Percentiles rank a stretch among this genome's conserved stretches.
Evolutionary conservation across 2,888 invertebrate species (phyloP).

Genomic region (Lithophane semibrunnea): DNA sequence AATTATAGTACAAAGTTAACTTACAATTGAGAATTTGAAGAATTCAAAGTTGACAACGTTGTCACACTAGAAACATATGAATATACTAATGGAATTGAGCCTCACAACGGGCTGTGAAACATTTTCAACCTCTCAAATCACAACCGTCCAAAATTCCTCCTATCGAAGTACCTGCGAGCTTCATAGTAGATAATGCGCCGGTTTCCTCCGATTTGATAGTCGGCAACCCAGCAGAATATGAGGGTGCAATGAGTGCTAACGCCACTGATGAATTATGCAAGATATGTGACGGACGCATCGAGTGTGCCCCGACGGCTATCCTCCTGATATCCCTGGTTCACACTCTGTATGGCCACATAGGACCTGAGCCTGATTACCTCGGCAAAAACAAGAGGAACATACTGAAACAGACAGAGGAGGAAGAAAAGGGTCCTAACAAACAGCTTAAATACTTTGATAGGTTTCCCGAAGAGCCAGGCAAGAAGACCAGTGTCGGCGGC

Average conservation of each 20-base stretch:
- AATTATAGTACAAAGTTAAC: constrained; percentile 9
- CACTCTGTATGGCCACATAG: constrained; percentile 84
- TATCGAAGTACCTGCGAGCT: constrained; percentile 36
- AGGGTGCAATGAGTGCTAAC: constrained; percentile 86
- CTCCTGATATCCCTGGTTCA: constrained; percentile 85
- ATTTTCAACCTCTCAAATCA: background rate
- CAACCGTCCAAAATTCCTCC: constrained; percentile 51
- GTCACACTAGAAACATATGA: constrained; percentile 23
- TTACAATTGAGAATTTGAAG: background rate
- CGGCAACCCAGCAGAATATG: constrained; percentile 61
- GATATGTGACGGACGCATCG: constrained; percentile 86
- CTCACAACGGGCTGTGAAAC: constrained; percentile 6
- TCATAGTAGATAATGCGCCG: constrained; percentile 45
- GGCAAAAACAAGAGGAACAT: constrained; percentile 68
- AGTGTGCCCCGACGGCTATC: constrained; percentile 87
- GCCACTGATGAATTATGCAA: constrained; percentile 85
- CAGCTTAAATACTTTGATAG: constrained; percentile 64
- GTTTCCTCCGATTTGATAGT: constrained; percentile 46
- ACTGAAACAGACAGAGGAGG: constrained; percentile 24
- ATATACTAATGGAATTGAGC: constrained; percentile 51
- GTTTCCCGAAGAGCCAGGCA: constrained; percentile 45
- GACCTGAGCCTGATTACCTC: constrained; percentile 84
- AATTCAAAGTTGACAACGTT: background rate
- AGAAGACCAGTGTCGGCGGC: constrained; percentile 22
- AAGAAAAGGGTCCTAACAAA: constrained; percentile 45